These are phyloP conservation scores for Trinorchestia longiramus DNA, from an alignment of 1,140 invertebrate genomes.

Conservation along the genomic window DNA sequence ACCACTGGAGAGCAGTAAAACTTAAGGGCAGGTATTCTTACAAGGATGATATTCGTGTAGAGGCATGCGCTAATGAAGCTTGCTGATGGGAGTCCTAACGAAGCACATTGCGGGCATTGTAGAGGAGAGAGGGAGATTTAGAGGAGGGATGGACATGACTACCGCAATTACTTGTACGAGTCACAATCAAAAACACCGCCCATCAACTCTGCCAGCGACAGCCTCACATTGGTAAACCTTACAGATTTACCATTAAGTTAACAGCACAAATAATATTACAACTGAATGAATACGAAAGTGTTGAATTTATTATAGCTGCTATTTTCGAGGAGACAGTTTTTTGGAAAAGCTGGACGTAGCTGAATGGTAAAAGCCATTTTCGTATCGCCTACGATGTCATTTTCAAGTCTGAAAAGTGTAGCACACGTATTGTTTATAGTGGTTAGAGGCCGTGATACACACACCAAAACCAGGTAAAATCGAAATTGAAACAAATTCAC, in stretches of 20 bases:
- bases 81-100: neutral
- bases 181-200: neutral
- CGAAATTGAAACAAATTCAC: neutral
- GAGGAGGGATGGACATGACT: neutral
- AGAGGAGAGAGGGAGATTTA: neutral
- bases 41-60: neutral
- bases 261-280: neutral
- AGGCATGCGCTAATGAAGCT: conserved; percentile 33
- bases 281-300: neutral
- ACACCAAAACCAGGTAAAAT: neutral
- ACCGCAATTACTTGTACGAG: neutral
- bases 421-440: neutral
- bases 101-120: conserved; percentile 22
- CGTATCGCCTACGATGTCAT: neutral
- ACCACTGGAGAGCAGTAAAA: neutral
- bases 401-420: neutral
- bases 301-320: neutral
- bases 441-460: neutral
- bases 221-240: neutral
- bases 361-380: neutral
- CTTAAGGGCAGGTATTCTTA: conserved; percentile 1
- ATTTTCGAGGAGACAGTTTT: neutral
- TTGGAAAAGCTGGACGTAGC: neutral
- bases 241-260: neutral
- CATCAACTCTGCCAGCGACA: neutral